Conservation (phyloP, 64 coral and sea anemone species). For the Platygyra sinensis region DNA sequence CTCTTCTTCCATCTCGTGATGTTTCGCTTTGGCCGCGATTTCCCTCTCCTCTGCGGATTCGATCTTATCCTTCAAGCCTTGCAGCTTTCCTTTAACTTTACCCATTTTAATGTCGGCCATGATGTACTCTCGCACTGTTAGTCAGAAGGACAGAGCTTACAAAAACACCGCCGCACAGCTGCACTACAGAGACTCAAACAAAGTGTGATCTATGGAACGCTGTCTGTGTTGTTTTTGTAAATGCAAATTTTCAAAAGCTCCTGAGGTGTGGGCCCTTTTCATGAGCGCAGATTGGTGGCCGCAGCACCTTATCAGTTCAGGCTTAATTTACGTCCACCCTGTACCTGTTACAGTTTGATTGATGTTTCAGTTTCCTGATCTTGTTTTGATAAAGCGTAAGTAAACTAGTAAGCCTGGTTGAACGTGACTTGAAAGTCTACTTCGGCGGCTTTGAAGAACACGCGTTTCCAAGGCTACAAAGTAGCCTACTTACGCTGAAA, state of each 20-base stretch:
- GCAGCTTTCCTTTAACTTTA: constrained; percentile 65
- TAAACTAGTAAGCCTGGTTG: no score
- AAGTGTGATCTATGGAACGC: background rate
- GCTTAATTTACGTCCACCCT: background rate
- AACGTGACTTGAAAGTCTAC: no score
- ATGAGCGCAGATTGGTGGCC: constrained; percentile 21
- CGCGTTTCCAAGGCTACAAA: no score
- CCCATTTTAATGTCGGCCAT: constrained; percentile 9
- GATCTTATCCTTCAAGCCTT: constrained; percentile 65
- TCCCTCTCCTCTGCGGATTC: constrained; percentile 56
- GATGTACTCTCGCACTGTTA: background rate
- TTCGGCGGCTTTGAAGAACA: no score
- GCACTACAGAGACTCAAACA: background rate
- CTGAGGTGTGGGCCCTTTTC: constrained; percentile 17
- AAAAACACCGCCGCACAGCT: background rate
- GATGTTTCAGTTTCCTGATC: no score
- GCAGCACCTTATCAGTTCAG: background rate
- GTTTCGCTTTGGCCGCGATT: constrained; percentile 4
- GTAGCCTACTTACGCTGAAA: no score
- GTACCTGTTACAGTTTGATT: constrained; percentile 6
- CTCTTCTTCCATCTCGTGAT: constrained; percentile 35
- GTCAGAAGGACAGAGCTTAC: background rate
- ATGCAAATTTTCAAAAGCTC: constrained; percentile 33
- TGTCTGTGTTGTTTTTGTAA: background rate
- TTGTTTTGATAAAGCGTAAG: no score